These are phyloP conservation scores for Rhombomys opimus DNA, from an alignment of 2,113 vertebrate genomes.

Conservation along the genomic window DNA sequence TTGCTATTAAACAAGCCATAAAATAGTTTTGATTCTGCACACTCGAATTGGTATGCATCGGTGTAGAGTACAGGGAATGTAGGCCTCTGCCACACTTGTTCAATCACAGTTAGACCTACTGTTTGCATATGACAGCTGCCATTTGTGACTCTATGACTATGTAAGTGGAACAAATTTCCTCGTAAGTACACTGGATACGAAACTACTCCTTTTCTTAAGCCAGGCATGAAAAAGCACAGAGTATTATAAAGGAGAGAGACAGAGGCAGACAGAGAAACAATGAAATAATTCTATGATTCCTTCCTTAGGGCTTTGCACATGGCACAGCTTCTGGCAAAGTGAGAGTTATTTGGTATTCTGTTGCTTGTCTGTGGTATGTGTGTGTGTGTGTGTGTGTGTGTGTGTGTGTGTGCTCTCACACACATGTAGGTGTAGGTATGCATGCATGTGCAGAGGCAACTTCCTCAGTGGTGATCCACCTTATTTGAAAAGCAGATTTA, in stretches of 20 bases:
- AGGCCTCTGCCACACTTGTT: background rate
- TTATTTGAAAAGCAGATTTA: background rate
- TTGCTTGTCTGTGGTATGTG: background rate
- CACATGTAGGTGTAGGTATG: no score
- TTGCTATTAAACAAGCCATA: slow-evolving; percentile 11
- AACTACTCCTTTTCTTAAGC: background rate
- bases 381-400: background rate
- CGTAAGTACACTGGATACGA: background rate
- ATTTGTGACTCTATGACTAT: slow-evolving; percentile 2
- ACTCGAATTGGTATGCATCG: background rate
- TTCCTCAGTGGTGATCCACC: background rate
- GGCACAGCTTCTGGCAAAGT: background rate
- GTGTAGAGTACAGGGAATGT: background rate
- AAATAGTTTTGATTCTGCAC: background rate
- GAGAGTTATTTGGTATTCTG: background rate
- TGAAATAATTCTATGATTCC: background rate
- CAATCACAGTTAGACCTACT: background rate
- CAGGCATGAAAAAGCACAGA: slow-evolving; percentile 19
- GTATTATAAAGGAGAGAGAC: background rate
- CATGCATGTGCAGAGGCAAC: background rate
- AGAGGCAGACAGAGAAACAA: background rate
- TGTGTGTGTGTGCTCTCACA: no score
- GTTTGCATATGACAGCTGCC: background rate
- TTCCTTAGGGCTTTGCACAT: background rate
- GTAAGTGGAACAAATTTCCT: background rate